phyloP scores from a whole-genome alignment of 2,113 vertebrate genomes.

The Hippocampus abdominalis region DNA sequence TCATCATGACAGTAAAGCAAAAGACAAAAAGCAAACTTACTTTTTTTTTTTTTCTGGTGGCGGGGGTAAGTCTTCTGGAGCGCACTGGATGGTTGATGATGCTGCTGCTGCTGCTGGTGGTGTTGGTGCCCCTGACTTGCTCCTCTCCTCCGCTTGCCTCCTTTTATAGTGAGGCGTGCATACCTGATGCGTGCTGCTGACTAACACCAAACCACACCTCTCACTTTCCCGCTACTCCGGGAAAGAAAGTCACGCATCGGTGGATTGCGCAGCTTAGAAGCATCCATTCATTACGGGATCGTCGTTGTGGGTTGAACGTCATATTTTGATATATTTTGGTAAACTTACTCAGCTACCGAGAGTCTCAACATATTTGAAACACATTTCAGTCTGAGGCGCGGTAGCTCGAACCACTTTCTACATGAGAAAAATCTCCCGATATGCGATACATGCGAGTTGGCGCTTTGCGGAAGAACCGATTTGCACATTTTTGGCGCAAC shows the following conservation, averaged over 20 bases:
- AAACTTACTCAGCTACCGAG: not conserved
- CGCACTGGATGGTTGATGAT: constrained; percentile 3
- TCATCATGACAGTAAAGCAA: not conserved
- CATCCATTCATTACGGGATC: not conserved
- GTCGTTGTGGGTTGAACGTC: not conserved
- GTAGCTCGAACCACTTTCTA: not conserved
- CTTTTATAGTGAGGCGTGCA: constrained; percentile 48
- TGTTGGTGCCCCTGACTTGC: constrained; percentile 20
- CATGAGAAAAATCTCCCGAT: not conserved
- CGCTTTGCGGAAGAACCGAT: not conserved
- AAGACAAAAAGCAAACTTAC: constrained; percentile 32
- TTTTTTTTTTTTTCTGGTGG: constrained; percentile 23
- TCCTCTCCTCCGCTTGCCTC: constrained; percentile 15
- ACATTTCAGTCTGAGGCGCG: too few species aligned
- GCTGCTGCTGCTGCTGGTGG: constrained; percentile 10
- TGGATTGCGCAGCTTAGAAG: not conserved
- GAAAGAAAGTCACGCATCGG: constrained; percentile 4
- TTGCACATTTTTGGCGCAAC: not conserved
- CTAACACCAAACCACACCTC: constrained; percentile 50
- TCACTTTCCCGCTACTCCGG: not conserved
- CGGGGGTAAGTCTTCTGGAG: not conserved
- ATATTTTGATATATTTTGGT: not conserved
- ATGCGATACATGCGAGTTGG: not conserved
- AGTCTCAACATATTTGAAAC: not conserved
- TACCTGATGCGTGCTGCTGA: constrained; percentile 44